A percentile compares a stretch with the other conserved stretches of the same genome.
These are phyloP conservation scores for Portevinia maculata DNA, from an alignment of 2,888 invertebrate species.

Conservation along the genomic window DNA sequence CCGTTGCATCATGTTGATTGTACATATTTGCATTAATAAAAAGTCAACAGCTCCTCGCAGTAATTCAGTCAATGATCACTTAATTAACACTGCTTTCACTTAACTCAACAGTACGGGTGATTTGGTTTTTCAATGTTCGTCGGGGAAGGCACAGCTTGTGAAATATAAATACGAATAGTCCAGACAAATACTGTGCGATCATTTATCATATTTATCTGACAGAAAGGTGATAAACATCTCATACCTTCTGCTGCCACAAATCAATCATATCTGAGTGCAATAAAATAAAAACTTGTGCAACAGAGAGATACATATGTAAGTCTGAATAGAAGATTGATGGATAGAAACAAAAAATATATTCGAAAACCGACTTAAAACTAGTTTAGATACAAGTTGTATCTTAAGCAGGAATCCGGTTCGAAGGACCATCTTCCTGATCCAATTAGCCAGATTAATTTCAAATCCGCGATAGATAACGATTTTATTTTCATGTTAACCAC, in stretches of 20 bases:
- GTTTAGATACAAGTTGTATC: neutral
- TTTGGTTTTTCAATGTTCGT: neutral
- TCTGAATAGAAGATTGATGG: too few relatives aligned
- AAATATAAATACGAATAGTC: neutral
- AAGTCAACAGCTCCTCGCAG: slow-evolving; percentile 43
- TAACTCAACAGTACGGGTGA: neutral
- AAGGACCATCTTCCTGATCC: neutral
- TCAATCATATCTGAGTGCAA: slow-evolving; percentile 27
- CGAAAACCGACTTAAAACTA: too few relatives aligned
- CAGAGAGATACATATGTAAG: too few relatives aligned
- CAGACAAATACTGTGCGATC: neutral
- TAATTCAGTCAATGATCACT: slow-evolving; percentile 42
- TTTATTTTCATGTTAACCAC: too few relatives aligned
- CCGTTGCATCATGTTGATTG: slow-evolving; percentile 4
- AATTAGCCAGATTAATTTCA: neutral
- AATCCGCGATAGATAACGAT: slow-evolving; percentile 1
- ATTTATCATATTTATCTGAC: slow-evolving; percentile 22
- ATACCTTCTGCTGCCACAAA: slow-evolving; percentile 21
- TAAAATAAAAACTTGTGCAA: slow-evolving; percentile 15
- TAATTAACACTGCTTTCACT: slow-evolving; percentile 55
- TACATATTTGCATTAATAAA: slow-evolving; percentile 48
- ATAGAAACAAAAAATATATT: too few relatives aligned
- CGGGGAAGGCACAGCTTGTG: neutral
- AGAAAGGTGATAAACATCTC: slow-evolving; percentile 27
- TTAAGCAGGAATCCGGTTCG: slow-evolving; percentile 4